A percentile compares a stretch with the other conserved stretches of the same genome.
Conservation (phyloP, 2,113 vertebrate species). For the Corythornis vintsioides region DNA sequence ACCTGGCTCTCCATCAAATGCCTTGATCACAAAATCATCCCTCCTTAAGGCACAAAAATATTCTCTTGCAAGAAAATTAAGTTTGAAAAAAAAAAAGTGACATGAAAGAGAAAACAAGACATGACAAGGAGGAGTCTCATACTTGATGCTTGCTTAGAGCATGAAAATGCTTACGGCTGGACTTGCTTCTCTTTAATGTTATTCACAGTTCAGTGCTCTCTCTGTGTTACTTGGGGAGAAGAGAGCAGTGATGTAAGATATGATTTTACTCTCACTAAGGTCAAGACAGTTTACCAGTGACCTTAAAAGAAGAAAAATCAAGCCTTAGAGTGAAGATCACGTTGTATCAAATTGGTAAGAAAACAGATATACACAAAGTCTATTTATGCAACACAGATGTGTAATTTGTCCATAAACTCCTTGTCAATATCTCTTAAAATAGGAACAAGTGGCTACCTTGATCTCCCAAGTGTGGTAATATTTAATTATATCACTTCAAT, state of each 20-base stretch:
- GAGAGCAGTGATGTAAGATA: neutral
- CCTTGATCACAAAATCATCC: neutral
- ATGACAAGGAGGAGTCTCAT: neutral
- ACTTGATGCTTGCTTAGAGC: neutral
- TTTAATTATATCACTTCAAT: conserved; percentile 51
- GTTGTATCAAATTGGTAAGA: neutral
- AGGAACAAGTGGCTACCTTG: neutral
- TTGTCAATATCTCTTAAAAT: neutral
- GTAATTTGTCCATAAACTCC: neutral
- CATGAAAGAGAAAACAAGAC: neutral
- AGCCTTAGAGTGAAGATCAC: neutral
- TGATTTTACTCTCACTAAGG: neutral
- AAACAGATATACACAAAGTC: neutral
- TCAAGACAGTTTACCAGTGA: neutral
- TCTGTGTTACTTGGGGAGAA: neutral
- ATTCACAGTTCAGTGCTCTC: neutral
- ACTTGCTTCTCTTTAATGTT: neutral
- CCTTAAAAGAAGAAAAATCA: conserved; percentile 4
- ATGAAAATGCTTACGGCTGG: neutral
- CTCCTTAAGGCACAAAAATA: neutral
- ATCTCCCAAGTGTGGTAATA: conserved; percentile 5
- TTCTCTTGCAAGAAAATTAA: neutral
- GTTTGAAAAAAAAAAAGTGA: neutral
- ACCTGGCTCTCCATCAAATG: neutral
- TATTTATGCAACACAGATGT: neutral